A percentile compares a stretch with the other conserved stretches of the same genome.
These are phyloP conservation scores for Actenoides lindsayi DNA, from an alignment of 2,113 vertebrate species.

Conservation along the genomic window DNA sequence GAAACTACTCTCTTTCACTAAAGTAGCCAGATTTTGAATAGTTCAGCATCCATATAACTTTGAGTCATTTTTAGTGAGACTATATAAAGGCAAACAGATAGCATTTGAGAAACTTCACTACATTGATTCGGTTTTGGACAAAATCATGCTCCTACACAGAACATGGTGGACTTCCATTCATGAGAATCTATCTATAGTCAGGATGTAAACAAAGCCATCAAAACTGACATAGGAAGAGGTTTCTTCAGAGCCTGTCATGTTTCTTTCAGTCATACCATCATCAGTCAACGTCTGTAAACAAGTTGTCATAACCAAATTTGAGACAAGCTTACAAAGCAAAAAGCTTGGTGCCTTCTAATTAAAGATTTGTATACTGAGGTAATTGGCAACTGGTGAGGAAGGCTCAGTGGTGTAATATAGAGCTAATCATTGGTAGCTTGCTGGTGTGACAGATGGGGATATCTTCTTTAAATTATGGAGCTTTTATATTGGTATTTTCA, in stretches of 20 bases:
- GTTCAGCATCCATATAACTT: background rate
- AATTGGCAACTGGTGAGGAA: background rate
- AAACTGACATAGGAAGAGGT: background rate
- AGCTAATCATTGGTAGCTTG: background rate
- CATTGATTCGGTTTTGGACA: background rate
- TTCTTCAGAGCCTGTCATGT: background rate
- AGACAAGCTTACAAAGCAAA: background rate
- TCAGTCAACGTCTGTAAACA: slow-evolving; percentile 16
- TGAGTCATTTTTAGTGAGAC: background rate
- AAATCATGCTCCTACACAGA: background rate
- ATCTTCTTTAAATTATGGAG: slow-evolving; percentile 12
- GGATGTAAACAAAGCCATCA: background rate
- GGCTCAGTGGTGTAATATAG: background rate
- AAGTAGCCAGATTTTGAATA: background rate
- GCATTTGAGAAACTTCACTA: background rate
- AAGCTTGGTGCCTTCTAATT: slow-evolving; percentile 13
- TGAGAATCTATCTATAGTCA: background rate
- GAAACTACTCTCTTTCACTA: background rate
- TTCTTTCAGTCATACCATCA: background rate
- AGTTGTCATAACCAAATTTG: background rate
- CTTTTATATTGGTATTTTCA: slow-evolving; percentile 7
- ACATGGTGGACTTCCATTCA: background rate
- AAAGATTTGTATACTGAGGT: background rate
- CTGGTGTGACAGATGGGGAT: background rate
- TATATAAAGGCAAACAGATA: background rate